phyloP scores from a whole-genome alignment of 2,113 vertebrate genomes.

The Tenrec ecaudatus region DNA sequence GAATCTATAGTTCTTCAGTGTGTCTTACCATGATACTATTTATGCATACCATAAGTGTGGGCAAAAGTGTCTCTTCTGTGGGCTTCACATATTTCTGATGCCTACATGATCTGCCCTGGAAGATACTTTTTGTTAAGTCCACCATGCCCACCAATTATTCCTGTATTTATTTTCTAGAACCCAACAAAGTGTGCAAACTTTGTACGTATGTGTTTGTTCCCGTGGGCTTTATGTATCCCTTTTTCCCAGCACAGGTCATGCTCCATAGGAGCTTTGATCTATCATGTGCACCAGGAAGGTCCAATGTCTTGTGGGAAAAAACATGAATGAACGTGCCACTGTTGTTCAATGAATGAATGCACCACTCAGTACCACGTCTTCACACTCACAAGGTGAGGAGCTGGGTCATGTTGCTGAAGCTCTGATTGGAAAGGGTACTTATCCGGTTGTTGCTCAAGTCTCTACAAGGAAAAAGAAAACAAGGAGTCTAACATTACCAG shows the following conservation, averaged over 20 bases:
- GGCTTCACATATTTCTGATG: neutral
- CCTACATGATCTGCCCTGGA: too few relatives aligned
- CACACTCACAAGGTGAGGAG: constrained; percentile 98
- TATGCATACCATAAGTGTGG: too few relatives aligned
- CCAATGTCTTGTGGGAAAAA: neutral
- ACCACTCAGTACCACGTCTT: constrained; percentile 55
- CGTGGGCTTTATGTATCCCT: neutral
- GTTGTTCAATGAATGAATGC: neutral
- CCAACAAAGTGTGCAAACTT: neutral
- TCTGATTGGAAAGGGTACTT: constrained; percentile 99
- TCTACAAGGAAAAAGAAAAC: constrained; percentile 90
- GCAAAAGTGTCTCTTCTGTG: neutral
- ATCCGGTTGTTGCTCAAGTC: constrained; percentile 99
- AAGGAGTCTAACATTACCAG: constrained; percentile 66
- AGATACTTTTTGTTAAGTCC: neutral
- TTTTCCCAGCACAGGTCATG: neutral
- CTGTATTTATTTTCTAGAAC: neutral
- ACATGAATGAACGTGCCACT: neutral
- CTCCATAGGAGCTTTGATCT: neutral
- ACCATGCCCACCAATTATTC: neutral
- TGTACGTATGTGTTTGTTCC: neutral
- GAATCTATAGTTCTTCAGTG: too few relatives aligned
- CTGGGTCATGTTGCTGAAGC: constrained; percentile 99
- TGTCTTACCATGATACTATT: too few relatives aligned
- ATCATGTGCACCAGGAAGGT: neutral